A percentile compares a stretch with the other conserved stretches of the same genome.
These are phyloP conservation scores for Daktulosphaira vitifoliae DNA, from an alignment of 1,140 invertebrate species.

Conservation along the genomic window DNA sequence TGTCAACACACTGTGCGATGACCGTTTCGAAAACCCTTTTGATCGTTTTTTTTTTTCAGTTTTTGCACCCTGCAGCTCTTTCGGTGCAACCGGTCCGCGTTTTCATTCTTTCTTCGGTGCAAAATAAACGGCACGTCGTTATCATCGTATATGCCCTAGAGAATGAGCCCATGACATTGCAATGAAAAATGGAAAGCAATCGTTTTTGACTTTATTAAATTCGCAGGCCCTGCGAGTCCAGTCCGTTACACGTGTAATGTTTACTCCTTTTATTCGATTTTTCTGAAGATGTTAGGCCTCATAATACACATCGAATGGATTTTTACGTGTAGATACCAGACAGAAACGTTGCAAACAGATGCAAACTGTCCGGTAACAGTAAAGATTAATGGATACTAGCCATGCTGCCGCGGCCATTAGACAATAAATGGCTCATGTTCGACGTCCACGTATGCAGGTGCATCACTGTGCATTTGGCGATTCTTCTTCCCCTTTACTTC, in stretches of 20 bases:
- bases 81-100: conserved; percentile 3
- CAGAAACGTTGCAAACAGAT: conserved; percentile 17
- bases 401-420: background rate
- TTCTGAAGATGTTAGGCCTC: too few species aligned
- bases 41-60: background rate
- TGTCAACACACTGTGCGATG: conserved; percentile 28
- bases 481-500: background rate
- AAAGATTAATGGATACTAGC: conserved; percentile 12
- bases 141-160: background rate
- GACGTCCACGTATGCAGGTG: background rate
- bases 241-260: conserved; percentile 28
- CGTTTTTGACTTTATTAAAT: conserved; percentile 29
- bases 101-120: background rate
- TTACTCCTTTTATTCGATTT: conserved; percentile 31
- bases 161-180: background rate
- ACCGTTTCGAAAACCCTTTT: conserved; percentile 16
- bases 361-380: conserved; percentile 23
- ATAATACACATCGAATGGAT: too few species aligned
- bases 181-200: conserved; percentile 20
- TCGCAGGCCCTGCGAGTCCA: background rate
- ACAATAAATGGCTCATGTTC: background rate
- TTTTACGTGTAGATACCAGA: too few species aligned
- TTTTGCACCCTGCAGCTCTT: too few species aligned
- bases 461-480: conserved; percentile 5
- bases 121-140: background rate